phyloP scores from a whole-genome alignment of 35 echinoderm and acorn worm species.

The Apostichopus japonicus region DNA sequence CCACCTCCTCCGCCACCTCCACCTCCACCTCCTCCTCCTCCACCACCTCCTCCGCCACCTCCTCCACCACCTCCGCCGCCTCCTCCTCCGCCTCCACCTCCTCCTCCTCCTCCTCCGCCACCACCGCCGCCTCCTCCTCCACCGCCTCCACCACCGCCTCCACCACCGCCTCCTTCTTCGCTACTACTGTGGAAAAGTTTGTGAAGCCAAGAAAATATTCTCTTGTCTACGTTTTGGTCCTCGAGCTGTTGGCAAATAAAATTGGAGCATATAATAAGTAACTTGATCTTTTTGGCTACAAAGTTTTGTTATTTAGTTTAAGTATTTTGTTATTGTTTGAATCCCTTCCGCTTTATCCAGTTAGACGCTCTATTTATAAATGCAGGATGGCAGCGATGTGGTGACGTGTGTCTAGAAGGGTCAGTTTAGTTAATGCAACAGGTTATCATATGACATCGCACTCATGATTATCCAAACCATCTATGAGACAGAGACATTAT shows the following conservation, averaged over 20 bases:
- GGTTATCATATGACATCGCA: no score
- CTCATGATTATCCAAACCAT: no score
- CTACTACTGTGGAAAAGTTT: constrained; percentile 6
- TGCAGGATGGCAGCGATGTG: no score
- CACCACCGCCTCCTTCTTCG: background rate
- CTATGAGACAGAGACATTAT: no score
- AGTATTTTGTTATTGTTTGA: no score
- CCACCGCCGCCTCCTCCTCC: background rate
- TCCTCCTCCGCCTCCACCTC: background rate
- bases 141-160: background rate
- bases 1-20: background rate
- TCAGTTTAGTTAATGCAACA: no score
- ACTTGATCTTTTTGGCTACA: no score
- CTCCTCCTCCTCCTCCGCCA: background rate
- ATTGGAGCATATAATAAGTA: no score
- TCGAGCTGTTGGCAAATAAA: background rate
- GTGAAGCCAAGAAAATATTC: constrained; percentile 20
- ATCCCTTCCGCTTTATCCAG: no score
- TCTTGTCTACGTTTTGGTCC: constrained; percentile 13
- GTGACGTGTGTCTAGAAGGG: no score
- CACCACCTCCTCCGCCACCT: background rate
- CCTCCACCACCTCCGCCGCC: background rate
- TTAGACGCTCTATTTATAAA: no score
- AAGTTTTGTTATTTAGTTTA: no score
- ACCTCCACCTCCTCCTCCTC: background rate